Conservation (phyloP, 2,113 vertebrate genomes). For the Hirundichthys speculiger region DNA sequence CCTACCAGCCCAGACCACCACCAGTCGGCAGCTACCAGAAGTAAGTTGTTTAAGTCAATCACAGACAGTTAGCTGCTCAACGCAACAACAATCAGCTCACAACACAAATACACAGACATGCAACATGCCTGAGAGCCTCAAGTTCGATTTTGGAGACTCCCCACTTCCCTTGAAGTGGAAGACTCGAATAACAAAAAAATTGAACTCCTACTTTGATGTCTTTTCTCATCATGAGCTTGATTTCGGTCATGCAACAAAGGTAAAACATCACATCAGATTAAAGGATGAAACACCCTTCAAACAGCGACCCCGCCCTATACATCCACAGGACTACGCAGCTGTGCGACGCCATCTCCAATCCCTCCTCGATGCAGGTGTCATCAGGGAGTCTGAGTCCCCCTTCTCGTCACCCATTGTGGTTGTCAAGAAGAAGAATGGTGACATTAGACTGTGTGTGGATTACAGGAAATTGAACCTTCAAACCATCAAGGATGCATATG, state of each 20-base stretch:
- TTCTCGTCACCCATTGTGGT: neutral
- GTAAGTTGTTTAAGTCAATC: too few species aligned
- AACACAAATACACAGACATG: too few species aligned
- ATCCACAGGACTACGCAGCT: neutral
- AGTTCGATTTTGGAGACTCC: neutral
- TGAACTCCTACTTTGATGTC: neutral
- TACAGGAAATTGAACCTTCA: neutral
- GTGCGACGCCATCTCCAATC: neutral
- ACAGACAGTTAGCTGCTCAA: too few species aligned
- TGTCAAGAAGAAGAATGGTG: neutral
- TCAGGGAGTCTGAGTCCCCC: neutral
- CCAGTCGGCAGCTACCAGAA: too few species aligned
- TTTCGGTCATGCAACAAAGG: neutral
- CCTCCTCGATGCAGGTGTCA: conserved; percentile 1
- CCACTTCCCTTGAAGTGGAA: neutral
- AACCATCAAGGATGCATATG: neutral
- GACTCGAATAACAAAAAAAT: neutral
- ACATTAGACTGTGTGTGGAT: neutral
- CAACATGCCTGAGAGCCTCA: too few species aligned
- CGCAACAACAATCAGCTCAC: too few species aligned
- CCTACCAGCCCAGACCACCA: too few species aligned
- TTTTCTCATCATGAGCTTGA: neutral
- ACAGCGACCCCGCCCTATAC: neutral
- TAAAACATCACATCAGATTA: neutral
- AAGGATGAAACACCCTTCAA: conserved; percentile 6